Conservation (phyloP, 2,797 vertebrate genomes). For the Poecilia velifera region DNA sequence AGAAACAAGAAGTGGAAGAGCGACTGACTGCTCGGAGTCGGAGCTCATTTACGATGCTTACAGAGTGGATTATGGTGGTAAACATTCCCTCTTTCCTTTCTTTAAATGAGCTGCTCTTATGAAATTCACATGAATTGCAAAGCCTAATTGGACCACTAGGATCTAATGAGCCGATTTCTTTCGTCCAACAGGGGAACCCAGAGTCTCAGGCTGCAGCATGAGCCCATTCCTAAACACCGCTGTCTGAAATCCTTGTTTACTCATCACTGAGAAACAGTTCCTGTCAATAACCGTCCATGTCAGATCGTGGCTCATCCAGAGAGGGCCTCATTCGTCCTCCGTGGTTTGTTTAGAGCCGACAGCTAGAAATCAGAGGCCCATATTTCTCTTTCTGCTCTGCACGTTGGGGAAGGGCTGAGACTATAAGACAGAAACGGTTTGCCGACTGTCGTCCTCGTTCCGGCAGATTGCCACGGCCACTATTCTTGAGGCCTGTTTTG, state of each 20-base stretch:
- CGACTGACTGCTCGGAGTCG: neutral
- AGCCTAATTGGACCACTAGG: slow-evolving; percentile 11
- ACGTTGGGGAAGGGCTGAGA: slow-evolving; percentile 30
- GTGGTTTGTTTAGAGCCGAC: slow-evolving; percentile 34
- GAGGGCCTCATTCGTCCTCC: slow-evolving; percentile 20
- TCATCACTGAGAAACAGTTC: slow-evolving; percentile 26
- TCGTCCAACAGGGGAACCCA: slow-evolving; percentile 1
- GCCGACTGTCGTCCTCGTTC: slow-evolving; percentile 56
- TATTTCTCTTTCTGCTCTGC: slow-evolving; percentile 53
- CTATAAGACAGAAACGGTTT: slow-evolving; percentile 38
- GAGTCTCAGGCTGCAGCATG: neutral
- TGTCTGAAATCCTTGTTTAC: slow-evolving; percentile 8
- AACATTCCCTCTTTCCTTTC: neutral
- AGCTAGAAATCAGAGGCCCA: slow-evolving; percentile 58
- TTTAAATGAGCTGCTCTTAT: neutral
- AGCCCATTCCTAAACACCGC: slow-evolving; percentile 16
- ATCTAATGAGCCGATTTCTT: neutral
- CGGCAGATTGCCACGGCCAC: slow-evolving; percentile 56
- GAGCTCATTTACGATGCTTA: slow-evolving; percentile 1
- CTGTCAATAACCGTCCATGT: slow-evolving; percentile 31
- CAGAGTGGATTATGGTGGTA: neutral
- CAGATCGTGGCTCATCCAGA: slow-evolving; percentile 6
- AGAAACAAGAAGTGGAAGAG: neutral
- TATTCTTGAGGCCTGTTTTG: slow-evolving; percentile 70
- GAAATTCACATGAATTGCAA: neutral